A percentile compares a stretch with the other conserved stretches of the same genome.
These are phyloP conservation scores for Neogale vison DNA, from an alignment of 2,113 vertebrate genomes.

Conservation along the genomic window DNA sequence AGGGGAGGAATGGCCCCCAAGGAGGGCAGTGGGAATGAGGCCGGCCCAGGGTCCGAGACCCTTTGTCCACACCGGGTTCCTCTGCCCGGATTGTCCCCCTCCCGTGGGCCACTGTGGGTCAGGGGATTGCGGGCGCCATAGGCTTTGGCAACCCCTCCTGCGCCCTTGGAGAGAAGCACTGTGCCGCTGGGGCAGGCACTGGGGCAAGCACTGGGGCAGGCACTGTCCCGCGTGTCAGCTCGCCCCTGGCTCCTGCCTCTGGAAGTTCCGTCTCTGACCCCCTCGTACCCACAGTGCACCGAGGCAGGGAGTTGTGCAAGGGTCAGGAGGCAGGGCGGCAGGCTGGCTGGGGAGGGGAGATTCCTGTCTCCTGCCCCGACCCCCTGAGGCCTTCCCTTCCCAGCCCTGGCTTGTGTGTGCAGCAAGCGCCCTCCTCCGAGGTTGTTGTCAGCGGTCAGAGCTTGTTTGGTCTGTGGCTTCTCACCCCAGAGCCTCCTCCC, in stretches of 20 bases:
- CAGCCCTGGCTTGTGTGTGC: neutral
- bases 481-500: slow-evolving; percentile 17
- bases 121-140: rapidly evolving
- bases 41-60: neutral
- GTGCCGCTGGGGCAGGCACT: neutral
- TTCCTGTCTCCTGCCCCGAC: neutral
- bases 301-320: neutral
- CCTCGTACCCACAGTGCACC: neutral
- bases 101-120: neutral
- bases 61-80: neutral
- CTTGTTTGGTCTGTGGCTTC: slow-evolving; percentile 59
- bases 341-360: neutral
- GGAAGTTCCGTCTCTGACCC: neutral
- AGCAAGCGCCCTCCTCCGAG: slow-evolving; percentile 8
- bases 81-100: no score
- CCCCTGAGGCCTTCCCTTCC: slow-evolving; percentile 21
- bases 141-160: neutral
- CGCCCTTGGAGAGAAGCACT: neutral
- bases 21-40: no score
- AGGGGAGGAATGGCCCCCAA: rapidly evolving
- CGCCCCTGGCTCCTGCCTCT: neutral
- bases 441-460: neutral
- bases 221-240: neutral
- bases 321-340: neutral
- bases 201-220: neutral